These are phyloP conservation scores for Sebastes steindachneri DNA, from an alignment of 2,797 vertebrate species.

Conservation along the genomic window DNA sequence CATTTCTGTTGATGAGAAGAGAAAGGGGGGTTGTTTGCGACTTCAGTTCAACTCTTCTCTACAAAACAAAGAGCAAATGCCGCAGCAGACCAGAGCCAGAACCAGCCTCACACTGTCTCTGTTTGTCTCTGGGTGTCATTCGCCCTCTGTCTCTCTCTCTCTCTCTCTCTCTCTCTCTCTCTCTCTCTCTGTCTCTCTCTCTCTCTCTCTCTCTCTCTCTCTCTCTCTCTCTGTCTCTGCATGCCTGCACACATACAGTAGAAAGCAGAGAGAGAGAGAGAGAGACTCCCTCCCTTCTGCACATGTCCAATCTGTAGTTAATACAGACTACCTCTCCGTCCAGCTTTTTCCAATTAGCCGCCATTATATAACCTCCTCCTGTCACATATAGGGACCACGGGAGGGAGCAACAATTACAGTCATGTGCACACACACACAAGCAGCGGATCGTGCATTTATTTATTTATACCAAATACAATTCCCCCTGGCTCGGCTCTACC, in stretches of 20 bases:
- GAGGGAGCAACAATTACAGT: slow-evolving; percentile 16
- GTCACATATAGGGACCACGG: slow-evolving; percentile 19
- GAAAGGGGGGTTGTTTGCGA: slow-evolving; percentile 66
- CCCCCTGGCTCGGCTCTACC: slow-evolving; percentile 58
- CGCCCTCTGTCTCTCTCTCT: neutral
- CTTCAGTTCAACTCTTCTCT: slow-evolving; percentile 65
- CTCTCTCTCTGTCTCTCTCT: neutral
- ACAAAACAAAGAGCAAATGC: slow-evolving; percentile 71
- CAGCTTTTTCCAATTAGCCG: slow-evolving; percentile 57
- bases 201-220: neutral
- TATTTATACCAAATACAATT: slow-evolving; percentile 69
- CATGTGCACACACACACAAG: neutral
- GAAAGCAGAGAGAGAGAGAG: neutral
- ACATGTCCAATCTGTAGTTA: slow-evolving; percentile 50
- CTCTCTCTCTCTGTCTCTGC: slow-evolving; percentile 9
- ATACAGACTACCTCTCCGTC: slow-evolving; percentile 32
- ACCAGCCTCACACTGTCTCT: slow-evolving; percentile 70
- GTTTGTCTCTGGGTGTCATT: neutral
- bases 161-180: neutral
- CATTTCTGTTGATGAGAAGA: slow-evolving; percentile 41
- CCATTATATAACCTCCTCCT: slow-evolving; percentile 49
- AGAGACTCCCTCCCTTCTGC: slow-evolving; percentile 16
- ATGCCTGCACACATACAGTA: slow-evolving; percentile 39
- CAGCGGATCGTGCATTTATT: slow-evolving; percentile 55
- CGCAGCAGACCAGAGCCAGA: slow-evolving; percentile 56